Base-by-base conservation (phyloP, 2,113 vertebrate species). In the Pluvianellus socialis region DNA sequence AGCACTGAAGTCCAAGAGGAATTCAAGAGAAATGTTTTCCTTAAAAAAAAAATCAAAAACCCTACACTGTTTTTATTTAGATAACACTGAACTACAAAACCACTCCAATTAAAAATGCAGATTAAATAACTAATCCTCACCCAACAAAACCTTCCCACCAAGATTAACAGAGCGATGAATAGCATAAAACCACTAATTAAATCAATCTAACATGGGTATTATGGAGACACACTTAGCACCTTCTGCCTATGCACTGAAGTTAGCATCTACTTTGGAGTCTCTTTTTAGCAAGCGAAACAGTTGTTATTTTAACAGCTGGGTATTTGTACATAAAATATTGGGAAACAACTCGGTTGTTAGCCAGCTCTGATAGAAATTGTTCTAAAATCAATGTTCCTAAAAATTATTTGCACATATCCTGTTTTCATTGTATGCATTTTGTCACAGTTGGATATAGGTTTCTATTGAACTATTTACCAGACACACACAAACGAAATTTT, bases 71-170 rank as follows among this genome's bases (percentile, higher is more conserved):
- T 88, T 95, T 74, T 92, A 68, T 92, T 87, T 79, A 88, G 32
- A 20, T 68, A 45, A 88, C 42, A 76, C 24, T 30, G 16, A 87
- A 38, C 40, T 66, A 62, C 47, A 87, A 79, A 92, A 94, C 7
- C 56, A 96, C 33, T 85, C 53, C 18, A 61, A 87, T 75, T 87
- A 91, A 95, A 97, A 94, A 82, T 82, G 62, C 28, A 92, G 76
- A 89, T 96, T 94, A 95, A 92, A 70, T 58, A 94, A 87, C 45
- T 89, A 95, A 96, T 75, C 73, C 49, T 81, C 9, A 27, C 55
- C 47, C 28, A 10, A 85, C 73, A 88, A 96, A 95, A 56, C 49
- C 75, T 82, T 91, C 83, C 76, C 68, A 94, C 72, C 38, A 67
- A 89, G 62, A 94, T 94, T 94, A 91, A 85, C 20, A 1, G 28